A percentile compares a stretch with the other conserved stretches of the same genome.
Evolutionary conservation across 1,140 invertebrate genomes (phyloP).

Genomic region (Doryteuthis pealeii): DNA sequence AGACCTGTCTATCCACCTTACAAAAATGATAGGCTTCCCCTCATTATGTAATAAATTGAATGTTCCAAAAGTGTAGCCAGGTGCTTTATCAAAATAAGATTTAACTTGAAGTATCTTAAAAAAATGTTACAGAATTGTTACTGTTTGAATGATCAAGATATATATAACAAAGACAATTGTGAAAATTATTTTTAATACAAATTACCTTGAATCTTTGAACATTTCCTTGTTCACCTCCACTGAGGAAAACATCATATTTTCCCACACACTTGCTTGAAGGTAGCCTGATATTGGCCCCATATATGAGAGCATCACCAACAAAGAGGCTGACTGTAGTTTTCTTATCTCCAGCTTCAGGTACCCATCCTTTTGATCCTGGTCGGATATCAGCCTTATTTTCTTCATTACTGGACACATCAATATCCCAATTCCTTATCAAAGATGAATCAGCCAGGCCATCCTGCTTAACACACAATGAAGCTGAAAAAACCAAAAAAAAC

Average conservation of each 20-base stretch:
- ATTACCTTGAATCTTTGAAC: background rate
- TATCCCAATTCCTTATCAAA: background rate
- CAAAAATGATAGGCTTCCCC: no score
- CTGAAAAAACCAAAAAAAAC: no score
- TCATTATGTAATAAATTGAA: no score
- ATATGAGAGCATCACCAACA: background rate
- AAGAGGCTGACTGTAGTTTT: background rate
- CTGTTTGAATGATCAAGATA: no score
- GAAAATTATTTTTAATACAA: background rate
- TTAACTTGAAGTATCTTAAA: no score
- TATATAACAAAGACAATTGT: no score
- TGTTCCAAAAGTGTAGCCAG: no score
- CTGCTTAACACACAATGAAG: background rate
- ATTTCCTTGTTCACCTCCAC: background rate
- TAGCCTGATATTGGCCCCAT: background rate
- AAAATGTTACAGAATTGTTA: no score
- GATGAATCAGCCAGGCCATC: background rate
- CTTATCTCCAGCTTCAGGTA: background rate
- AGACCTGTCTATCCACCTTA: no score
- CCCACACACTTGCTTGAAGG: background rate
- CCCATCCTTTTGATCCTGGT: background rate
- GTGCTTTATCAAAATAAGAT: no score
- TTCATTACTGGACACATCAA: slow-evolving; percentile 1
- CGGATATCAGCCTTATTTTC: background rate
- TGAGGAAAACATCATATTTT: background rate